Evolutionary conservation across 2,888 invertebrate genomes (phyloP), one percentile per base, ranked within the genome.

Genomic region (Drosophila falleni): DNA sequence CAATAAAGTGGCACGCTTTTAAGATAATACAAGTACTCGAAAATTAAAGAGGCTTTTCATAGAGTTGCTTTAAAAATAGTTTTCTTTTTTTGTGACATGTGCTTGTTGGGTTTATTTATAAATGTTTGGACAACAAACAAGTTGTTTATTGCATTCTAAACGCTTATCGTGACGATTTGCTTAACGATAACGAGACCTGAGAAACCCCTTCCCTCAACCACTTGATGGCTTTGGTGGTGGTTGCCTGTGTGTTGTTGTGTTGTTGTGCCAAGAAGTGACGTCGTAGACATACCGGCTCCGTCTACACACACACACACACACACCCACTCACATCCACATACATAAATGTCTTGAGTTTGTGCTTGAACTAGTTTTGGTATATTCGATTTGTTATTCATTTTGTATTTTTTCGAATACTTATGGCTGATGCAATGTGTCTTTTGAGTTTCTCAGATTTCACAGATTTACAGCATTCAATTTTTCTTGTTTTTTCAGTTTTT

Each of bases 351-450:
- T 60, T 58, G 8, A 23, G 19, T 46, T 69, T 77, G 76, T 70
- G 74, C 78, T 74, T 78, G 74, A 78, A 71, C 74, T 74, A 78
- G 74, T 74, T 77, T 63, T 33, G 33, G 15, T 29, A 41, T 47
- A 41, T 47, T 68, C 33, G 46, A n/a, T 47, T 46, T 31, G 47
- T 37, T 64, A 29, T 54, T 29, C 39, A 39, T 31, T 56, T 31
- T 49, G 2, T 15, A 8, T 42, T 13, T 53, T 44, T 64, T 60
- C 39, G 23, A 37, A 51, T 42, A 41, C 33, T 44, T 58, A 33
- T 62, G 71, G 71, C 78, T 78, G 71, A 74, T 78, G 74, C 67
- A 78, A 78, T 74, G 62, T 5, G 23, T 31, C 1, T 51, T 39
- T 15, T 19, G 9, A 49, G 68, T 76, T 76, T 47, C 62, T 44